Percentiles rank a stretch among this genome's conserved stretches.
Conservation (phyloP, 2,888 invertebrate genomes). For the Leptopilina drosophilae region DNA sequence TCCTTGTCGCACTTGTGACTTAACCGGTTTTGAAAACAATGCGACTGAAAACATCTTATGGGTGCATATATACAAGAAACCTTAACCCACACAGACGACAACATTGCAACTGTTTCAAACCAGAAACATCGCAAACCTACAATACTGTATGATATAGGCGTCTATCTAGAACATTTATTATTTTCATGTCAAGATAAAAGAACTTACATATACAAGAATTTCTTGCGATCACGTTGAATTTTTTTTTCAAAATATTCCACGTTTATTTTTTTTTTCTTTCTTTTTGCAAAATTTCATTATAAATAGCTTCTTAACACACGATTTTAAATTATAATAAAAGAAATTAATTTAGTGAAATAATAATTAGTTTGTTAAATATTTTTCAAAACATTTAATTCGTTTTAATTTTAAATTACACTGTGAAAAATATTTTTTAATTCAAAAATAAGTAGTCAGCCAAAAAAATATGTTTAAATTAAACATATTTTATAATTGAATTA, state of each 20-base stretch:
- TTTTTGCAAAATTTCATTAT: neutral
- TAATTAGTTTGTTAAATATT: too few species aligned
- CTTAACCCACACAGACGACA: conserved; percentile 10
- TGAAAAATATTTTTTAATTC: too few species aligned
- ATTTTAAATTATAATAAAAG: too few species aligned
- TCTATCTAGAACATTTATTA: conserved; percentile 17
- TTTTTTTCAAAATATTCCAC: neutral
- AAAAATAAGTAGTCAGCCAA: too few species aligned
- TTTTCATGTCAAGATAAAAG: conserved; percentile 2
- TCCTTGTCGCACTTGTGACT: conserved; percentile 15
- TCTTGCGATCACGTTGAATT: conserved; percentile 3
- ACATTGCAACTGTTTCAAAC: neutral
- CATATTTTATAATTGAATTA: too few species aligned
- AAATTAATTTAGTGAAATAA: too few species aligned
- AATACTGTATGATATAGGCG: neutral
- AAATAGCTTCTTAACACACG: too few species aligned
- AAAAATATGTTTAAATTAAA: too few species aligned
- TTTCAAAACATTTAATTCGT: too few species aligned
- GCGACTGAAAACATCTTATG: conserved; percentile 6
- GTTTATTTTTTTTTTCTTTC: neutral
- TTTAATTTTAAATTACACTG: too few species aligned
- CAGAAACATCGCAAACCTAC: conserved; percentile 16
- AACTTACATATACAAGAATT: conserved; percentile 12
- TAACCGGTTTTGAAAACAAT: conserved; percentile 18
- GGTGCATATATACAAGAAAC: neutral